phyloP scores from a whole-genome alignment of 2,797 vertebrate genomes.

The Lutjanus argentimaculatus region DNA sequence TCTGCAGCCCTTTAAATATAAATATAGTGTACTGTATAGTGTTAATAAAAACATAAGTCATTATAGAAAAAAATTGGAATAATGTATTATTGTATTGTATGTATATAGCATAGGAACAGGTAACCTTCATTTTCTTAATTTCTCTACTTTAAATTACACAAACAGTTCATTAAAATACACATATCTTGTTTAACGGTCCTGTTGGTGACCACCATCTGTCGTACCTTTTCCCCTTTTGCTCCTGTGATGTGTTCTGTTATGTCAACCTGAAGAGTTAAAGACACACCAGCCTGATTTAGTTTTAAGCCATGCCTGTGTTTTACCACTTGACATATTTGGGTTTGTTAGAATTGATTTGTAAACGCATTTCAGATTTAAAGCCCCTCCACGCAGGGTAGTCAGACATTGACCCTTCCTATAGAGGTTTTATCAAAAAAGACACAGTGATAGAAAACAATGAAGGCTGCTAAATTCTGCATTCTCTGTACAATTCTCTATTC shows the following conservation, averaged over 20 bases:
- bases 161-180: neutral
- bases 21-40: neutral
- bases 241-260: constrained; percentile 40
- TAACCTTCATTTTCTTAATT: neutral
- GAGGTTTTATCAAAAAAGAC: neutral
- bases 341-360: neutral
- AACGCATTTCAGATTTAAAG: neutral
- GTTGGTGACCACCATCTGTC: neutral
- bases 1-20: constrained; percentile 72
- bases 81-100: too few relatives aligned
- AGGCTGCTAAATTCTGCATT: too few relatives aligned
- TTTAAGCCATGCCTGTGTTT: neutral
- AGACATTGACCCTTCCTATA: neutral
- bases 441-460: neutral
- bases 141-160: neutral
- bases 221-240: constrained; percentile 4
- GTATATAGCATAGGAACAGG: too few relatives aligned
- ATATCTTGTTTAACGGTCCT: neutral
- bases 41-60: neutral
- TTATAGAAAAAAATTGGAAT: neutral
- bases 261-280: constrained; percentile 58
- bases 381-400: neutral
- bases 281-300: neutral
- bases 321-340: neutral
- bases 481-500: too few relatives aligned